Evolutionary conservation across 2,888 invertebrate species (phyloP), one percentile per base, ranked within the genome.

Genomic region (Electrophaes corylata): DNA sequence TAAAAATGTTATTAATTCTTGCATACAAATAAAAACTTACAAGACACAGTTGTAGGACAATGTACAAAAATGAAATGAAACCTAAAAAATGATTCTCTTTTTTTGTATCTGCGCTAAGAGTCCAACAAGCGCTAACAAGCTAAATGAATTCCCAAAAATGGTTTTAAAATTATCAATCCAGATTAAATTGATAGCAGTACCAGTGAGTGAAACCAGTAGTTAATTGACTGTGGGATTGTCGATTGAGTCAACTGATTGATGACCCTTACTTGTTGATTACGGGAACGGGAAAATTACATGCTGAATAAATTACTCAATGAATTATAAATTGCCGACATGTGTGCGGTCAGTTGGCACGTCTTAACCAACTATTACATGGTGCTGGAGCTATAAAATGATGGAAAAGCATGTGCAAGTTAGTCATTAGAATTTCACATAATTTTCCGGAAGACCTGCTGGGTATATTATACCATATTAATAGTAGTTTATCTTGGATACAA

Each of bases 291-390:
- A 45, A 53, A 53, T 59, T 47, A 60, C 43, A 46, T 43, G 23
- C 23, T 10, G 39, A 44, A 39, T 33, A 53, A 61, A 51, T 54
- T 39, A 44, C 46, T 5, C 41, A 20, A 40, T 53, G 41, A 3
- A 51, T 14, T 39, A 50, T 19, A 51, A 60, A 60, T 62, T 49
- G 47, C 37, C 29, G 12, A 29, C 48, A 37, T 31, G 26, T 40
- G 58, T 52, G 57, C 66, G 64, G 66, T 66, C 64, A 66, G 56
- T 55, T 48, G 64, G 57, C 49, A 59, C 53, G 39, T 26, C 49
- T 37, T 1, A 64, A 56, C 54, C 47, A 44, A 12, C 49, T 43
- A 63, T 60, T 64, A 57, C 41, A 65, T 52, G 53, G 55, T 12
- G n/a, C 50, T 61, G 45, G 29, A 14, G 37, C 45, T 54, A 39